Percentiles rank a stretch among this genome's conserved stretches.
phyloP scores from a whole-genome alignment of 2,113 vertebrate genomes.

The Syrrhaptes paradoxus region DNA sequence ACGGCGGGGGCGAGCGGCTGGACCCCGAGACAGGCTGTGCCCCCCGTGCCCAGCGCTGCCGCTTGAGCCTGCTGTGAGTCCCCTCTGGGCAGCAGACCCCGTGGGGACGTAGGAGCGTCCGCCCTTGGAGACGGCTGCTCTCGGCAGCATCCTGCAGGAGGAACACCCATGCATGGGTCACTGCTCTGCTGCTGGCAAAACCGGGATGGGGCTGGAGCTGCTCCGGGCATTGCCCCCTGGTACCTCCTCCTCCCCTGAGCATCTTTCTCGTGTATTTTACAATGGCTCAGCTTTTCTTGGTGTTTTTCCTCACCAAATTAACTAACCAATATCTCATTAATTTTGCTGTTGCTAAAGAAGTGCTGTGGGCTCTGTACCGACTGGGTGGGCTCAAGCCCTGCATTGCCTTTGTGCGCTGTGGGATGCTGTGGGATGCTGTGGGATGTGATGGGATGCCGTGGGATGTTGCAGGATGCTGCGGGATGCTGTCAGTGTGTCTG shows the following conservation, averaged over 20 bases:
- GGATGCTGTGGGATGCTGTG: too few relatives aligned
- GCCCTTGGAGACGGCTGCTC: rapidly evolving
- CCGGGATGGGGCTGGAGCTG: rapidly evolving
- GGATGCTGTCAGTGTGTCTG: too few relatives aligned
- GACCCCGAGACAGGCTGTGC: background rate
- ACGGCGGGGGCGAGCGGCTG: background rate
- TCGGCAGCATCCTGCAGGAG: rapidly evolving
- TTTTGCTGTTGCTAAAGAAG: background rate
- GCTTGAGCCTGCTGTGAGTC: rapidly evolving
- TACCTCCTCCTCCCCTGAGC: background rate
- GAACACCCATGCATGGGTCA: rapidly evolving
- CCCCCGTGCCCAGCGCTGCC: background rate
- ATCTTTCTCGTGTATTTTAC: rapidly evolving
- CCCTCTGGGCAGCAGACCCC: rapidly evolving
- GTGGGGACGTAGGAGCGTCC: rapidly evolving
- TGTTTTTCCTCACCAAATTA: background rate
- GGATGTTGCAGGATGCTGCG: too few relatives aligned
- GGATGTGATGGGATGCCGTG: too few relatives aligned
- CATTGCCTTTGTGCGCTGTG: rapidly evolving
- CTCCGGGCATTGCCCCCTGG: rapidly evolving
- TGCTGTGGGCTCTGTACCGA: rapidly evolving
- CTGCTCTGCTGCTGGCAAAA: background rate
- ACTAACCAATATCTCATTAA: rapidly evolving
- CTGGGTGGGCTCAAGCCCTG: background rate
- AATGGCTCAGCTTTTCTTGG: too few relatives aligned